These are phyloP conservation scores for Drosophila differens DNA, from an alignment of 2,888 invertebrate genomes.

Conservation along the genomic window DNA sequence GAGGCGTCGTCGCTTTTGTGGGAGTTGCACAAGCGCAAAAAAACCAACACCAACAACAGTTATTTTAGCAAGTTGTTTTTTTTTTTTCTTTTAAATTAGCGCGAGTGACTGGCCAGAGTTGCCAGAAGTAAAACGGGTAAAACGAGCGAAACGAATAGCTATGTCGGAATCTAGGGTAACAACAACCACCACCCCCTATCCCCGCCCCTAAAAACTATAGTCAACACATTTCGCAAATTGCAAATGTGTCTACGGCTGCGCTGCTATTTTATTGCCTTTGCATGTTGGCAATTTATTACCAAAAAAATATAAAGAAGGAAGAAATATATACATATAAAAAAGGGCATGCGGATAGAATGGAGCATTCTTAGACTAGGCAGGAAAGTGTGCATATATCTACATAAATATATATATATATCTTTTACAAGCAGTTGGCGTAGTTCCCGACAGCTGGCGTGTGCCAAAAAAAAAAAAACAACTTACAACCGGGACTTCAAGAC, in stretches of 20 bases:
- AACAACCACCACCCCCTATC: neutral
- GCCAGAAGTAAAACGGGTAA: conserved; percentile 49
- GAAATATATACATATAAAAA: conserved; percentile 10
- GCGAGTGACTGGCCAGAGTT: conserved; percentile 63
- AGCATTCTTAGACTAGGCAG: conserved; percentile 28
- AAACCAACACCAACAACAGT: conserved; percentile 37
- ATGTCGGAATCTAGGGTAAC: conserved; percentile 72
- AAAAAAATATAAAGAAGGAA: conserved; percentile 36
- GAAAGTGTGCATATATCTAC: conserved; percentile 26
- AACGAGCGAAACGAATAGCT: conserved; percentile 21
- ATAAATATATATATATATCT: conserved; percentile 1
- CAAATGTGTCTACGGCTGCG: conserved; percentile 69
- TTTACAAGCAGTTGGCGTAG: conserved; percentile 36
- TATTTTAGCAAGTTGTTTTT: conserved; percentile 64
- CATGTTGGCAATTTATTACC: conserved; percentile 74
- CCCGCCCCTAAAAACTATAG: conserved; percentile 23
- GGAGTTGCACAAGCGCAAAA: conserved; percentile 51
- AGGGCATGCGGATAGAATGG: conserved; percentile 35
- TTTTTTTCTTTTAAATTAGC: conserved; percentile 50
- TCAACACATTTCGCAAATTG: conserved; percentile 49
- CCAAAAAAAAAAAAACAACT: conserved; percentile 41
- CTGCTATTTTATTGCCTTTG: conserved; percentile 76
- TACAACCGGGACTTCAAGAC: conserved; percentile 43
- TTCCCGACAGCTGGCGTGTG: conserved; percentile 74
- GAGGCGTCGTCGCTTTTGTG: conserved; percentile 63